Evolutionary conservation across 2,888 invertebrate species (phyloP), one percentile per base, ranked within the genome.

Genomic region (Xanthorhoe spadicearia): DNA sequence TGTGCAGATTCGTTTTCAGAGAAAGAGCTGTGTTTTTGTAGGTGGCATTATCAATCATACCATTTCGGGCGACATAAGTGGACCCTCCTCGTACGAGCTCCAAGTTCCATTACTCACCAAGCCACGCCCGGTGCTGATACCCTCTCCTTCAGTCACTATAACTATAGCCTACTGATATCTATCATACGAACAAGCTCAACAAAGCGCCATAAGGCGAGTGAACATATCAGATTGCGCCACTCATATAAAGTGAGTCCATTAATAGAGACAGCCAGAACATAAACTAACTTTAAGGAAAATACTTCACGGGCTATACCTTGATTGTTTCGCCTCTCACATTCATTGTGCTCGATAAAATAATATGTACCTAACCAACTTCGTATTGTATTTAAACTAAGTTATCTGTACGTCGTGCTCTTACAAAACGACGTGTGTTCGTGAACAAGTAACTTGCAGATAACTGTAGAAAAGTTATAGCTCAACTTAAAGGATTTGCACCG

Each of bases 31-130:
- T 89, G 89, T 91, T 92, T 91, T 90, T 91, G 87, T 74, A 80
- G 79, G 81, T 80, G 83, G 81, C 83, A 88, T 89, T 90, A 92
- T 93, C 92, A 92, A 93, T 92, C 93, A 93, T 92, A 89, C 83
- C 82, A 87, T 88, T 87, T 83, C 84, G 83, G 77, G 83, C 87
- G 91, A 91, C 92, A 92, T 90, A 92, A 92, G 91, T 90, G 91
- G 89, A 91, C 93, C 92, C 92, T 92, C 89, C 87, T 90, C 89
- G 88, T 86, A 79, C 85, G 87, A 88, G 88, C 89, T 88, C 88
- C 80, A 85, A 89, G 83, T 87, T 86, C 92, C 92, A 93, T 92
- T 93, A 93, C 86, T 93, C 91, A 92, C 80, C 76, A 81, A 78
- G 83, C 88, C 87, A 84, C 92, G 87, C 91, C 91, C 88, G 77